Conservation (phyloP, 2,797 vertebrate species). For the Pseudomugil tenellus region DNA sequence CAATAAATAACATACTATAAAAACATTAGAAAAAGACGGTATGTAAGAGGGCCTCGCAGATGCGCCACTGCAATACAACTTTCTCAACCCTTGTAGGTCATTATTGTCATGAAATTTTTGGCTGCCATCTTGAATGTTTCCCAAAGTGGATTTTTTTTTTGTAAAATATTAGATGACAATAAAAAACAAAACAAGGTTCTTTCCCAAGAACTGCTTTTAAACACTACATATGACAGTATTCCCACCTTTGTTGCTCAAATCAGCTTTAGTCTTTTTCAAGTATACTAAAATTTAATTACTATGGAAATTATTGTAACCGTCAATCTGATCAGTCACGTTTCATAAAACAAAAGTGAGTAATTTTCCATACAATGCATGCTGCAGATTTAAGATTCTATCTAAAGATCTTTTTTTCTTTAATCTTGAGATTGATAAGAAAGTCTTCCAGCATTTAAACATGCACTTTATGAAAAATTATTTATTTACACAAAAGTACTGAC, state of each 20-base stretch:
- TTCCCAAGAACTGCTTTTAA: not conserved
- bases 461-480: too few species aligned
- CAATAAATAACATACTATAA: conserved; percentile 84
- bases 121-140: not conserved
- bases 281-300: not conserved
- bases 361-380: too few species aligned
- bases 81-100: conserved; percentile 20
- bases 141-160: not conserved
- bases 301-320: not conserved
- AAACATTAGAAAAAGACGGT: conserved; percentile 79
- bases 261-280: not conserved
- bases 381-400: too few species aligned
- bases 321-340: not conserved
- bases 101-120: not conserved
- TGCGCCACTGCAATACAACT: conserved; percentile 48
- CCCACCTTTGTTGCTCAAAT: not conserved
- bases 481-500: too few species aligned
- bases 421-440: too few species aligned
- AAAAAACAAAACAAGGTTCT: not conserved
- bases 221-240: not conserved
- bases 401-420: too few species aligned
- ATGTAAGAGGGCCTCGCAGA: conserved; percentile 68
- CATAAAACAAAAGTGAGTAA: too few species aligned
- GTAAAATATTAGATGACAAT: not conserved
- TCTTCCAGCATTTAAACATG: too few species aligned